Base-by-base conservation (phyloP, 2,888 invertebrate genomes). In the Nephrotoma flavescens region DNA sequence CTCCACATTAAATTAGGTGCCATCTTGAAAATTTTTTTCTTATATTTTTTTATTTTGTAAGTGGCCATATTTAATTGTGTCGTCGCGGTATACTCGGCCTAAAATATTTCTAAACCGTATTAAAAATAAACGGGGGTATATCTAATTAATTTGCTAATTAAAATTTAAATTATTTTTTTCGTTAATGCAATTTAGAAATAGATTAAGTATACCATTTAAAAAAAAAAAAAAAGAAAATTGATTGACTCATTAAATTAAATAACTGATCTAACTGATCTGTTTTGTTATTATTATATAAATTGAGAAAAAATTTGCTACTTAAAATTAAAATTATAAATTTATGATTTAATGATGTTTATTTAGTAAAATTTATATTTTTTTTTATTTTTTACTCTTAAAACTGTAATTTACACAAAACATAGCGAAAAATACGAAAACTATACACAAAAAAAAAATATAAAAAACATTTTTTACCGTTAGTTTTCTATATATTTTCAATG, bases 401-500 rank as follows among this genome's bases (percentile, higher is more conserved):
- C 71, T 71, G 71, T 71, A 52, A 52, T 71, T 71, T 71, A 19
- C 71, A 71, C 71, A 71, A 71, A 71, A 71, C 71, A 71, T 71
- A 71, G 71, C 71, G 9, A 71, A 71, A 31, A 71, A 71, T 71
- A 71, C 71, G 31, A 71, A 71, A 71, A 71, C 6, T 31, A 31
- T 71, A 31, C 71, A 84, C 42, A 84, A 84, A 42, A 84, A 84
- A 57, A 19, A 6, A 84, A 84, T 42, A 84, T 84, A 84, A 57
- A 19, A 6, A 84, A 84, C 84, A 84, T 84, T 42, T 84, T 84
- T 84, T 41, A 42, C 41, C 84, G 41, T 41, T 84, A 42, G 15
- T 84, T 84, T 84, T 84, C 84, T 84, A 84, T 71, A 71, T 71
- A 84, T 84, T 84, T 84, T 84, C 42, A 41, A 84, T 84, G 42